Conservation (phyloP, 2,888 invertebrate genomes). For the Xylota sylvarum region DNA sequence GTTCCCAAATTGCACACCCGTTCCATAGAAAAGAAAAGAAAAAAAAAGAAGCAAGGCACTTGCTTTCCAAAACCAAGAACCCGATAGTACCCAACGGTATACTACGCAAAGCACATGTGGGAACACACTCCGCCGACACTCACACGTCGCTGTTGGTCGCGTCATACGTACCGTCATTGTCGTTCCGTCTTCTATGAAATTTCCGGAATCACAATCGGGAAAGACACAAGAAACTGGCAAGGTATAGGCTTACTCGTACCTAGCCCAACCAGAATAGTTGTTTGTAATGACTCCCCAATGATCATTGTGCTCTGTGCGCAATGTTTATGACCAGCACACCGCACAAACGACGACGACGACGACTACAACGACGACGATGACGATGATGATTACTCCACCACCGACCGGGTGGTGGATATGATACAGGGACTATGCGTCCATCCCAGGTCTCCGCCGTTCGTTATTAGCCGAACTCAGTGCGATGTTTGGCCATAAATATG, state of each 20-base stretch:
- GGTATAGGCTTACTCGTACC: conserved; percentile 53
- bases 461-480: conserved; percentile 57
- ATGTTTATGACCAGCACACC: conserved; percentile 66
- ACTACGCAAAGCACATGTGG: conserved; percentile 70
- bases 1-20: conserved; percentile 75
- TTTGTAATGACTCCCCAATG: conserved; percentile 72
- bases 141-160: conserved; percentile 54
- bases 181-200: conserved; percentile 71
- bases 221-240: conserved; percentile 62
- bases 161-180: conserved; percentile 65
- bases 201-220: conserved; percentile 60
- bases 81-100: conserved; percentile 61
- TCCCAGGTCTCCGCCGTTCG: conserved; percentile 8
- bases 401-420: conserved; percentile 34
- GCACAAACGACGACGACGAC: conserved; percentile 45
- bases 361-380: conserved; percentile 53
- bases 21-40: conserved; percentile 29
- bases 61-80: conserved; percentile 39
- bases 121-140: conserved; percentile 68
- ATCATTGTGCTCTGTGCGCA: conserved; percentile 57
- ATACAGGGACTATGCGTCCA: conserved; percentile 27
- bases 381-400: conserved; percentile 59
- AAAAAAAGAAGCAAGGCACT: conserved; percentile 20
- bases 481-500: conserved; percentile 74
- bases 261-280: conserved; percentile 51